Percentiles rank a stretch among this genome's conserved stretches.
Evolutionary conservation across 2,113 vertebrate genomes (phyloP).

Genomic region (Scortum barcoo): DNA sequence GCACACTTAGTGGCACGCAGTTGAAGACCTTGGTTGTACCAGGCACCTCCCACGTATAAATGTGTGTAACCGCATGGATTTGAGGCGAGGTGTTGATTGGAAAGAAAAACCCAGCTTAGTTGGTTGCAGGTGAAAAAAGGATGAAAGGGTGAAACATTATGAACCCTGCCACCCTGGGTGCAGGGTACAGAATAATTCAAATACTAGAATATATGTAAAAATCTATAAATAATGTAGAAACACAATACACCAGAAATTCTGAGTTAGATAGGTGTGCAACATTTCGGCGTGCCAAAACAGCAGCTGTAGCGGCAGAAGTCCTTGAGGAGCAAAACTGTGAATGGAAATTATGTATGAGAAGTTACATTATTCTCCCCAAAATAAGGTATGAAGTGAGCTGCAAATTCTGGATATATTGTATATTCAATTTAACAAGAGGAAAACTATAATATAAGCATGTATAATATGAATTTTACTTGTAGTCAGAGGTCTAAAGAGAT

Average conservation of each 20-base stretch:
- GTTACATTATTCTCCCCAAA: background rate
- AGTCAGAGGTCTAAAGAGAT: background rate
- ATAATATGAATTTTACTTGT: background rate
- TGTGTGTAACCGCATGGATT: slow-evolving; percentile 27
- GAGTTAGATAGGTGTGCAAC: background rate
- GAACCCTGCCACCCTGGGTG: slow-evolving; percentile 7
- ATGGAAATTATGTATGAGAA: slow-evolving; percentile 12
- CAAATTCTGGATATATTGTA: background rate
- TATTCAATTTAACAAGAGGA: background rate
- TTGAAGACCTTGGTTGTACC: slow-evolving; percentile 19
- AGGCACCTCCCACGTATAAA: slow-evolving; percentile 12
- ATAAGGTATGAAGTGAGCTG: background rate
- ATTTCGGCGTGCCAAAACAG: background rate
- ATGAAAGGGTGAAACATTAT: too few species aligned
- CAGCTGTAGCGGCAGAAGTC: background rate
- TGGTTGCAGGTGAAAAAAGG: slow-evolving; percentile 28
- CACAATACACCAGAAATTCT: background rate
- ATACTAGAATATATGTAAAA: background rate
- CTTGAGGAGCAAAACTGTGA: slow-evolving; percentile 14
- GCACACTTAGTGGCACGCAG: slow-evolving; percentile 18
- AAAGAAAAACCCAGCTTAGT: slow-evolving; percentile 11
- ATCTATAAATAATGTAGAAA: slow-evolving; percentile 1
- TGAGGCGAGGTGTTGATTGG: slow-evolving; percentile 33
- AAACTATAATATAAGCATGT: background rate
- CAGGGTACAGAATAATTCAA: background rate